These are phyloP conservation scores for Troilus luridus DNA, from an alignment of 2,888 invertebrate species.

Conservation along the genomic window DNA sequence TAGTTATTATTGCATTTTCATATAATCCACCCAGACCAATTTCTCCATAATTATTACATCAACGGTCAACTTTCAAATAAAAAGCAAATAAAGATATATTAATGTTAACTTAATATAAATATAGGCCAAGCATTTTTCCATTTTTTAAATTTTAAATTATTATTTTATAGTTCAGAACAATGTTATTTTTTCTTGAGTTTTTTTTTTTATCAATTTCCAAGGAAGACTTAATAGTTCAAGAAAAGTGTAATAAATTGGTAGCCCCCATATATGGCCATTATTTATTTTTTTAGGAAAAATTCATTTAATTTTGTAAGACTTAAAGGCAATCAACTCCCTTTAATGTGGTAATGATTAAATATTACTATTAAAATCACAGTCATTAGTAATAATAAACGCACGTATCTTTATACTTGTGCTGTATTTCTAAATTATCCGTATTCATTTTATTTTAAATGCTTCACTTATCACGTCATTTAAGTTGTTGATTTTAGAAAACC, in stretches of 20 bases:
- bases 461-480: neutral
- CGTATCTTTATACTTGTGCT: no score
- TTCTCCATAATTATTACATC: no score
- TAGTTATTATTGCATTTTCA: no score
- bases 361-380: neutral
- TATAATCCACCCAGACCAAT: no score
- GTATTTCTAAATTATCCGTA: neutral
- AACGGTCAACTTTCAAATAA: neutral
- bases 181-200: neutral
- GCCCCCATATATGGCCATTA: neutral
- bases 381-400: neutral
- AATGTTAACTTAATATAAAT: neutral
- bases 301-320: neutral
- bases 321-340: neutral
- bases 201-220: neutral
- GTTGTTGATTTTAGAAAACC: neutral
- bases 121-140: neutral
- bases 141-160: neutral
- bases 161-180: neutral
- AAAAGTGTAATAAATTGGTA: neutral
- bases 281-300: neutral
- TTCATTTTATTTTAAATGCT: neutral
- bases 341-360: neutral
- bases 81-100: neutral
- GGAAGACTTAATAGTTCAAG: neutral